Conservation (phyloP, 2,797 vertebrate genomes). For the Aphelocoma californica region DNA sequence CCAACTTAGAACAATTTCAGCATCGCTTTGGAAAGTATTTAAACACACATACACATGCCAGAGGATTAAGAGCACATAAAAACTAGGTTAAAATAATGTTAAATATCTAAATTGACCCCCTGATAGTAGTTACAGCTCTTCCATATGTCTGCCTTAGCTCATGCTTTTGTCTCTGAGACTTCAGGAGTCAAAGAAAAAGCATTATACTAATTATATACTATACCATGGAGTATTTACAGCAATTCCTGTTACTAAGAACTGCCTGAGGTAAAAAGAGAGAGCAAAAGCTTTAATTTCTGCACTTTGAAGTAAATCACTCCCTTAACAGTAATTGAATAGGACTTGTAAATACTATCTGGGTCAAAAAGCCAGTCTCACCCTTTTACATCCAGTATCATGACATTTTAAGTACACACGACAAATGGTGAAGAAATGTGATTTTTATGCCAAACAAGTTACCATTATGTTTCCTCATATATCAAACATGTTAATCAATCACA, state of each 20-base stretch:
- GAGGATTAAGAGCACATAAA: neutral
- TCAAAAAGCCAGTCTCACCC: neutral
- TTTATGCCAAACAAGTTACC: neutral
- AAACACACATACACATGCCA: neutral
- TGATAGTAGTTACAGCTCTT: slow-evolving; percentile 23
- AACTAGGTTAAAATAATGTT: slow-evolving; percentile 37
- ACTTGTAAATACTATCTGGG: neutral
- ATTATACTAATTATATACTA: slow-evolving; percentile 31
- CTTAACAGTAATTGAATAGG: neutral
- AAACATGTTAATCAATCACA: neutral
- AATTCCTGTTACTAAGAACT: slow-evolving; percentile 8
- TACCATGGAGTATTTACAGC: slow-evolving; percentile 6
- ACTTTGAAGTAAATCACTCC: slow-evolving; percentile 39
- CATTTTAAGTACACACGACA: neutral
- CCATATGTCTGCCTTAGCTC: neutral
- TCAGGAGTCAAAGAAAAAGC: neutral
- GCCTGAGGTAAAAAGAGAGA: slow-evolving; percentile 30
- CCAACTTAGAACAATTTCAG: neutral
- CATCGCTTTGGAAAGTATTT: neutral
- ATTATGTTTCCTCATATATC: neutral
- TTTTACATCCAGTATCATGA: neutral
- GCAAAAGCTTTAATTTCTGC: slow-evolving; percentile 4
- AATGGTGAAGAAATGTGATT: neutral
- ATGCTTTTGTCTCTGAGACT: slow-evolving; percentile 2
- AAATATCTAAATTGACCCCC: slow-evolving; percentile 33